These are phyloP conservation scores for Phalera bucephala DNA, from an alignment of 2,888 invertebrate species.

Conservation along the genomic window DNA sequence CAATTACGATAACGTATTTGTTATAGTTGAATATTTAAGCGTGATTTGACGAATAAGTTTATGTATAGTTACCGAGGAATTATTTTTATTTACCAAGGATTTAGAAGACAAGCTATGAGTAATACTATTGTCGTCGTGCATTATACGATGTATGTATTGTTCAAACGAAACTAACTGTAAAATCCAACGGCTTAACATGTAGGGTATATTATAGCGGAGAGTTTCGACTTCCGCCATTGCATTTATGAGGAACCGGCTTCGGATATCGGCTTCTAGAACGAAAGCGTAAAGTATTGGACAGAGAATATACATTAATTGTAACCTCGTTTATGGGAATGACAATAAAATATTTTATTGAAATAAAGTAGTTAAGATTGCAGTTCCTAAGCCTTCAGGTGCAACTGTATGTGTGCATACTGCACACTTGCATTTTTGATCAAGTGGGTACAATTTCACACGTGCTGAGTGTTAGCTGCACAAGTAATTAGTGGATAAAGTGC, in stretches of 20 bases:
- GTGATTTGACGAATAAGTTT: neutral
- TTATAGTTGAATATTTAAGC: neutral
- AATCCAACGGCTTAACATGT: slow-evolving; percentile 17
- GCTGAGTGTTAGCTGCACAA: no score
- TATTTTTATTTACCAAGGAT: no score
- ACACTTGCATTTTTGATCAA: no score
- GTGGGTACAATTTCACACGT: no score
- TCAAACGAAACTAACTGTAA: slow-evolving; percentile 31
- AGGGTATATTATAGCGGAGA: slow-evolving; percentile 17
- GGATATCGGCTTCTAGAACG: slow-evolving; percentile 24
- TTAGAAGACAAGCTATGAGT: no score
- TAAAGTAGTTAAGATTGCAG: no score
- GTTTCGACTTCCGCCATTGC: slow-evolving; percentile 29
- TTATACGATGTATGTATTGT: slow-evolving; percentile 10
- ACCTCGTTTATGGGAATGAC: no score
- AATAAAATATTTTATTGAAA: no score
- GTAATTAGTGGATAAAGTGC: no score
- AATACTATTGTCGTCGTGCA: slow-evolving; percentile 17
- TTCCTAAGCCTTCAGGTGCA: no score
- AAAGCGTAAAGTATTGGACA: slow-evolving; percentile 10
- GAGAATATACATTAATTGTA: slow-evolving; percentile 2
- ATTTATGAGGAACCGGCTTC: slow-evolving; percentile 25
- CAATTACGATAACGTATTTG: slow-evolving; percentile 13
- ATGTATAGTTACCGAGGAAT: neutral
- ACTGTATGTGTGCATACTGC: no score